Evolutionary conservation across 1,140 invertebrate genomes (phyloP).

Genomic region (Telenomus remus): DNA sequence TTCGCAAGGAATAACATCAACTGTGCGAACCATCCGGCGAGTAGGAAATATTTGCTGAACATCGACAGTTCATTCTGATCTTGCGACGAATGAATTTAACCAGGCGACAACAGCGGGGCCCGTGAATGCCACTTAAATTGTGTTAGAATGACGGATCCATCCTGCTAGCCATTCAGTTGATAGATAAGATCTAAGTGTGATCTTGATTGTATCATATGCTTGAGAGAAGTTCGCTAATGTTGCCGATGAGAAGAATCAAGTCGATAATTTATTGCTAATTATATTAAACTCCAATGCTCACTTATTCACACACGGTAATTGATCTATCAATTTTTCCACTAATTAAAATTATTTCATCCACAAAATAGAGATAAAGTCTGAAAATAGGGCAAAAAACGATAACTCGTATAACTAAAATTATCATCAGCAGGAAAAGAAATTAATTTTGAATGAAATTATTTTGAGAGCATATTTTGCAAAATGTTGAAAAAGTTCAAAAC

Average conservation of each 20-base stretch:
- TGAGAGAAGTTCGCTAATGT: constrained; percentile 20
- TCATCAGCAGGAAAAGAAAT: too few relatives aligned
- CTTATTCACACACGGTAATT: not conserved
- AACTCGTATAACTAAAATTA: too few relatives aligned
- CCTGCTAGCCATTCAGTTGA: constrained; percentile 65
- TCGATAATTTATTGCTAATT: not conserved
- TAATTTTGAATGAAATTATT: too few relatives aligned
- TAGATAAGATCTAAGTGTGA: constrained; percentile 66
- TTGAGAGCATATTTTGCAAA: too few relatives aligned
- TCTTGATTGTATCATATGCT: constrained; percentile 67
- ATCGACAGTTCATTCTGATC: constrained; percentile 56
- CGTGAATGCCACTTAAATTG: constrained; percentile 56
- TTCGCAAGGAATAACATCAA: constrained; percentile 8
- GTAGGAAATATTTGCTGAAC: constrained; percentile 53
- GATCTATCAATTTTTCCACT: too few relatives aligned
- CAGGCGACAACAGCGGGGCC: constrained; percentile 56
- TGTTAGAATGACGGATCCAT: constrained; percentile 73
- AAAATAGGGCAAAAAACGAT: too few relatives aligned
- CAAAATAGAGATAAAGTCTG: too few relatives aligned
- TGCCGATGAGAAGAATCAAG: constrained; percentile 11
- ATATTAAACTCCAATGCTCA: not conserved
- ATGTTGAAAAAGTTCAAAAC: not conserved
- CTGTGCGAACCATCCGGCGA: constrained; percentile 36
- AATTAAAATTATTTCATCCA: too few relatives aligned
- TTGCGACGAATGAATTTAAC: constrained; percentile 69